Percentiles rank a stretch among this genome's conserved stretches.
These are phyloP conservation scores for Erpobdella octoculata DNA, from an alignment of 2,888 invertebrate species.

Conservation along the genomic window DNA sequence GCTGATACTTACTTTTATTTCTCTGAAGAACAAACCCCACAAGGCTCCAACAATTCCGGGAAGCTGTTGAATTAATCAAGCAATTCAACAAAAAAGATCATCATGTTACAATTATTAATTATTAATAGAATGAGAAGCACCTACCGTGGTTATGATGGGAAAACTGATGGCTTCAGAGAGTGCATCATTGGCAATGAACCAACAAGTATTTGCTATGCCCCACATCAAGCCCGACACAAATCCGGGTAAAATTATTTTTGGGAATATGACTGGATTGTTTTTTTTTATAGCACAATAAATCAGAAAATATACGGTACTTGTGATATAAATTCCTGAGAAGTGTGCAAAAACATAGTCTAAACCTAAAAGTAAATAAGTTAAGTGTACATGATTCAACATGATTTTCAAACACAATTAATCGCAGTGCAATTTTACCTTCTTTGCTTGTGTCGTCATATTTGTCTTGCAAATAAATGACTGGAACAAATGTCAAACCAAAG, in stretches of 20 bases:
- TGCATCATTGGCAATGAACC: constrained; percentile 55
- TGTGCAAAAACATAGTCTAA: constrained; percentile 54
- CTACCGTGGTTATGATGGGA: constrained; percentile 53
- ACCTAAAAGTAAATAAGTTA: constrained; percentile 40
- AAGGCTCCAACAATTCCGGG: constrained; percentile 53
- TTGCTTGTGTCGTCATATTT: constrained; percentile 42
- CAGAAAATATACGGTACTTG: constrained; percentile 51
- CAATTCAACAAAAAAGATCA: not conserved
- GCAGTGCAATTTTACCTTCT: constrained; percentile 41
- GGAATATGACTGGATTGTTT: constrained; percentile 51
- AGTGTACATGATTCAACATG: constrained; percentile 17
- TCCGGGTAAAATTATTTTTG: constrained; percentile 49
- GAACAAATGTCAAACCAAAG: constrained; percentile 54
- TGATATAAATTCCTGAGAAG: constrained; percentile 52
- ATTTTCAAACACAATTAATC: not conserved
- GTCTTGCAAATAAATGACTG: constrained; percentile 53
- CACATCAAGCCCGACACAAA: constrained; percentile 54
- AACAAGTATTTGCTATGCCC: constrained; percentile 53
- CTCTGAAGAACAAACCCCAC: constrained; percentile 54
- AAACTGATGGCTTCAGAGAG: constrained; percentile 54
- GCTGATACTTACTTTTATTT: constrained; percentile 49
- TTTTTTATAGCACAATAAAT: constrained; percentile 48
- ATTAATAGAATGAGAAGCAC: constrained; percentile 23
- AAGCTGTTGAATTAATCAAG: constrained; percentile 39
- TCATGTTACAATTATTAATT: not conserved